Evolutionary conservation across 2,797 vertebrate species (phyloP), one percentile per base, ranked within the genome.

Genomic region (Gymnopithys bicolor): DNA sequence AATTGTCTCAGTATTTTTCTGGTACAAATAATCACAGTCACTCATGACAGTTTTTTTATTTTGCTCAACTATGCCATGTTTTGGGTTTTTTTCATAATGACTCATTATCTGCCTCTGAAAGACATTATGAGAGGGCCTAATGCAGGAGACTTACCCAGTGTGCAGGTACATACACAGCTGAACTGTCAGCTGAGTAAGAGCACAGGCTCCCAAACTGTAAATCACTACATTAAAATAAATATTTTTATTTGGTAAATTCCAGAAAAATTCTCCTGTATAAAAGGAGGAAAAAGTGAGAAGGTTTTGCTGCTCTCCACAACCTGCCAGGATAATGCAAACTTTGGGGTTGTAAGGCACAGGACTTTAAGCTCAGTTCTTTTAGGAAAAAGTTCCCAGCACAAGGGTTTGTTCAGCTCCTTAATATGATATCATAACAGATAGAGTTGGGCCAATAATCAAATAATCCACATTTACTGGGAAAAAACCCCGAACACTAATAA

Each of bases 31-130:
- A 7, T 35, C 55, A 27, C 7, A 5, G 67, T 33, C 70, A 69
- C 24, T 84, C 58, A 22, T 7, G 13, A 49, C 24, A 39, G 41
- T 68, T 64, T 59, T 59, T 64, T 27, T 81, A 8, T 43, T 86
- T 17, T 35, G 22, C 21, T 78, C 55, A 78, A 21, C 19, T 55
- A 86, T 88, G 48, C 8, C 58, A 32, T 0, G 3, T 12, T 41
- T 86, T 66, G 74, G 24, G 73, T 94, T 90, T 60, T 79, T 95
- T 90, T 63, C 45, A 41, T 18, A 59, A 70, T 60, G 52, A 87
- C 24, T 92, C 55, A 69, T 45, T 37, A 93, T 35, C 32, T 80
- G 59, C 32, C 45, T 63, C 86, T 84, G 32, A 90, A 79, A 78
- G 30, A 30, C 28, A 51, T 15, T 39, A 66, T 0, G 1, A 59